These are phyloP conservation scores for Rhinichthys klamathensis DNA, from an alignment of 2,113 vertebrate genomes.

Conservation along the genomic window DNA sequence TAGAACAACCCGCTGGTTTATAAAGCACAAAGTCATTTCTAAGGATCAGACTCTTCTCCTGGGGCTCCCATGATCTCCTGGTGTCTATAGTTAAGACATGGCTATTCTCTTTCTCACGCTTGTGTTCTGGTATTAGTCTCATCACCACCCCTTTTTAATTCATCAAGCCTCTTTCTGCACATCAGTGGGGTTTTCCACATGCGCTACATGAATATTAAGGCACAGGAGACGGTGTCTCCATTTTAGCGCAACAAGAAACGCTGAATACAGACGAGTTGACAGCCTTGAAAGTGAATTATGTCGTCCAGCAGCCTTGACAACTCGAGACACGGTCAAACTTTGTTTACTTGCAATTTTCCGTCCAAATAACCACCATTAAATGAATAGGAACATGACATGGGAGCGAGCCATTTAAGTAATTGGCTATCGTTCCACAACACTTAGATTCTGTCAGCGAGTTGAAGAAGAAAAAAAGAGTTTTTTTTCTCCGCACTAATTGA, in stretches of 20 bases:
- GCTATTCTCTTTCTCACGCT: slow-evolving; percentile 23
- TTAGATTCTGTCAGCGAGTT: slow-evolving; percentile 41
- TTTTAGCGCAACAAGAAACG: not conserved
- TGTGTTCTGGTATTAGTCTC: slow-evolving; percentile 44
- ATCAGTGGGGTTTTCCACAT: slow-evolving; percentile 14
- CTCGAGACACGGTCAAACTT: slow-evolving; percentile 46
- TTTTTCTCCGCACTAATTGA: slow-evolving; percentile 52
- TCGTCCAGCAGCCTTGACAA: slow-evolving; percentile 1
- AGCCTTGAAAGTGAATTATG: slow-evolving; percentile 40
- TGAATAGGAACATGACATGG: slow-evolving; percentile 53
- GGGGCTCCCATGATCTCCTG: slow-evolving; percentile 33
- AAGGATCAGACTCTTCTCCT: slow-evolving; percentile 39
- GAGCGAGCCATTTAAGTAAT: slow-evolving; percentile 60
- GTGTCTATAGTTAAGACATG: slow-evolving; percentile 35
- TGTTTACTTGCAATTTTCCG: slow-evolving; percentile 42
- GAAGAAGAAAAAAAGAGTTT: slow-evolving; percentile 18
- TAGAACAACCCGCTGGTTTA: slow-evolving; percentile 24
- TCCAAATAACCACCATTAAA: slow-evolving; percentile 55
- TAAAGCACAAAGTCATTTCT: slow-evolving; percentile 23
- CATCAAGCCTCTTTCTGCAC: slow-evolving; percentile 35
- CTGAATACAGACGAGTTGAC: slow-evolving; percentile 2
- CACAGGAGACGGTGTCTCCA: not conserved
- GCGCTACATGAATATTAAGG: not conserved
- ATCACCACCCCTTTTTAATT: slow-evolving; percentile 23
- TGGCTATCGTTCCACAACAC: slow-evolving; percentile 55